Evolutionary conservation across 2,113 vertebrate species (phyloP).

Genomic region (Dromaius novaehollandiae): DNA sequence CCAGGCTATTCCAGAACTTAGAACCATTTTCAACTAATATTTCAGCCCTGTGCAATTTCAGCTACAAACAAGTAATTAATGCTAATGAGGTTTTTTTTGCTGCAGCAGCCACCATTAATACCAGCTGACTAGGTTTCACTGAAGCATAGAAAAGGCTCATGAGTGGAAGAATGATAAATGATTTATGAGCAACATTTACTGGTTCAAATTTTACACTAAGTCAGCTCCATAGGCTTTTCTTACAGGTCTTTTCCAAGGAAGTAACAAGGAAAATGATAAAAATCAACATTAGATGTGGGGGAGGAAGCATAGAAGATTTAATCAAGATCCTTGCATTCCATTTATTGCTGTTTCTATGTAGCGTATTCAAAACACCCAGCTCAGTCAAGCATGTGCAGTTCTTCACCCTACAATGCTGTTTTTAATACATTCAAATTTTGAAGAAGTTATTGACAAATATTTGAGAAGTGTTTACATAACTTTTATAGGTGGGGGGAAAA

Average conservation of each 20-base stretch:
- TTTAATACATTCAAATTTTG: neutral
- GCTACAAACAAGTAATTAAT: slow-evolving; percentile 67
- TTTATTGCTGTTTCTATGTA: slow-evolving; percentile 36
- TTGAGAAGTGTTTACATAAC: neutral
- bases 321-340: slow-evolving; percentile 19
- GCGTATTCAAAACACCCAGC: neutral
- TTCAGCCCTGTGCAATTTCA: slow-evolving; percentile 39
- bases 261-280: slow-evolving; percentile 14
- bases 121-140: slow-evolving; percentile 62
- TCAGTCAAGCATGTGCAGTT: slow-evolving; percentile 21
- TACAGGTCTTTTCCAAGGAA: slow-evolving; percentile 29
- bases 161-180: slow-evolving; percentile 66
- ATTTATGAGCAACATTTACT: slow-evolving; percentile 69
- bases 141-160: slow-evolving; percentile 64
- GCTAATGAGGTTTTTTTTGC: slow-evolving; percentile 46
- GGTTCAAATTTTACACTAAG: slow-evolving; percentile 35
- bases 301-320: slow-evolving; percentile 45
- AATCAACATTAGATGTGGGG: slow-evolving; percentile 31
- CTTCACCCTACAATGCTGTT: neutral
- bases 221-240: slow-evolving; percentile 37
- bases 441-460: neutral
- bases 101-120: slow-evolving; percentile 59
- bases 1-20: slow-evolving; percentile 33
- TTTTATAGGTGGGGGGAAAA: neutral
- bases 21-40: slow-evolving; percentile 47